These are phyloP conservation scores for Gracilinanus agilis DNA, from an alignment of 2,113 vertebrate genomes.

Conservation along the genomic window DNA sequence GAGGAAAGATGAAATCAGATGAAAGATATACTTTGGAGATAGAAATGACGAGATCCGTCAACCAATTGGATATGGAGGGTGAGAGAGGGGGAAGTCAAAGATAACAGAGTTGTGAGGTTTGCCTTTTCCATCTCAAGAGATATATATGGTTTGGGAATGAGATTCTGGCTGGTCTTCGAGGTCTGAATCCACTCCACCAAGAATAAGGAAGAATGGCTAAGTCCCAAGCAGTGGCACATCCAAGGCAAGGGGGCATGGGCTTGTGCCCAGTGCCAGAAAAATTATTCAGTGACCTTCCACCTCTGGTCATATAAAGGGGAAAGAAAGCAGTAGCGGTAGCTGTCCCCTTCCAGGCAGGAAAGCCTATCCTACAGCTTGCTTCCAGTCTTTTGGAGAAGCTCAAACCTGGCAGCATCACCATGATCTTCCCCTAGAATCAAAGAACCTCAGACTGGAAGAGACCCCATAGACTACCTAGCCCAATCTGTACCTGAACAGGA, in stretches of 20 bases:
- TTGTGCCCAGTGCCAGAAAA: not conserved
- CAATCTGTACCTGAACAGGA: not conserved
- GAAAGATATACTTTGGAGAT: too few relatives aligned
- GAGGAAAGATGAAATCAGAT: too few relatives aligned
- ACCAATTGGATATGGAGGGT: too few relatives aligned
- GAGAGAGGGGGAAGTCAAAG: not conserved
- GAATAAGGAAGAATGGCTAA: not conserved
- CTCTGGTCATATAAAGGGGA: not conserved
- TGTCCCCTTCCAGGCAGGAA: not conserved
- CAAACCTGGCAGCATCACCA: not conserved
- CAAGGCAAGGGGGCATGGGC: not conserved
- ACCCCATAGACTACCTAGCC: not conserved
- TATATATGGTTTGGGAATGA: not conserved
- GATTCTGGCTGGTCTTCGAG: not conserved
- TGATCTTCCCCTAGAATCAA: not conserved
- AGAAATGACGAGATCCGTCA: too few relatives aligned
- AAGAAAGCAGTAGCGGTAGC: not conserved
- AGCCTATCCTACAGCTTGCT: not conserved
- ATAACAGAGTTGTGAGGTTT: not conserved
- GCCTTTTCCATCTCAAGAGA: not conserved
- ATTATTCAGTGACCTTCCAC: not conserved
- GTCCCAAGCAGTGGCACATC: not conserved
- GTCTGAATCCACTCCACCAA: not conserved
- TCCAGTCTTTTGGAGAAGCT: not conserved
- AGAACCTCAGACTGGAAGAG: not conserved